Evolutionary conservation across 2,797 vertebrate genomes (phyloP).

Genomic region (Columba guinea): DNA sequence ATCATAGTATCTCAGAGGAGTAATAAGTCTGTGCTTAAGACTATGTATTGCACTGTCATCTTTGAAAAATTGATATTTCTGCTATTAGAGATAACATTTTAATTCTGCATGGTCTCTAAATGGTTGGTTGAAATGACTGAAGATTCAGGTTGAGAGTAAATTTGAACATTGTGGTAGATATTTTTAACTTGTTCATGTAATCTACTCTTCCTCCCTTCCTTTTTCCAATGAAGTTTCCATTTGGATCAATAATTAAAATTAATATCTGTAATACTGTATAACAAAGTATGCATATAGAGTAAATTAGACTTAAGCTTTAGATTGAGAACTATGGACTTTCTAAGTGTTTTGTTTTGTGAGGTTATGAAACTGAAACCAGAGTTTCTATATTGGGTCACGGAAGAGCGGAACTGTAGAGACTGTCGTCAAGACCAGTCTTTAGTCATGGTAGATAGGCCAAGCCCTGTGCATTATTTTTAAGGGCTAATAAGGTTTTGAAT

Average conservation of each 20-base stretch:
- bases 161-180: not conserved
- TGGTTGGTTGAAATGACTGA: not conserved
- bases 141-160: not conserved
- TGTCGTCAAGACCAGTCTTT: not conserved
- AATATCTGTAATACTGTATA: not conserved
- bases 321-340: not conserved
- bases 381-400: not conserved
- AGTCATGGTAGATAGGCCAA: not conserved
- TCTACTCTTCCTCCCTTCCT: not conserved
- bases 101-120: not conserved
- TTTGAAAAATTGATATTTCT: not conserved
- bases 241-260: not conserved
- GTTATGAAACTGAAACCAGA: not conserved
- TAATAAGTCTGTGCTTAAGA: not conserved
- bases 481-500: not conserved
- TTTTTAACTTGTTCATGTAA: not conserved
- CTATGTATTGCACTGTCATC: not conserved
- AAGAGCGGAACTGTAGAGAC: not conserved
- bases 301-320: not conserved
- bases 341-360: not conserved
- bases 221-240: not conserved
- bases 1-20: not conserved
- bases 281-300: not conserved
- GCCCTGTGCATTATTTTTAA: not conserved
- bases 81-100: not conserved